phyloP scores from a whole-genome alignment of 1,140 invertebrate genomes.

The Chrysopa pallens region DNA sequence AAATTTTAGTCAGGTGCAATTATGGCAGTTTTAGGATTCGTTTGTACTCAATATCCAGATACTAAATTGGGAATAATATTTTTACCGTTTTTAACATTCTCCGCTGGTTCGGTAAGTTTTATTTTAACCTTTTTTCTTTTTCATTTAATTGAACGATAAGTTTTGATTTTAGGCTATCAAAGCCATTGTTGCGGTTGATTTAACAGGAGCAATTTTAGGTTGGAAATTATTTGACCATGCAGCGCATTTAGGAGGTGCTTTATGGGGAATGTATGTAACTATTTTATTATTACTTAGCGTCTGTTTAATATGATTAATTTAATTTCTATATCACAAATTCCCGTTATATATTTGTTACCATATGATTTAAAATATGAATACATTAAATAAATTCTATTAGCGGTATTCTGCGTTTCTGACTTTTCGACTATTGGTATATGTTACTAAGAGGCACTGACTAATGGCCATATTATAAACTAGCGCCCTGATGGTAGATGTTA shows the following conservation, averaged over 20 bases:
- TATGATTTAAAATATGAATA: constrained; percentile 2
- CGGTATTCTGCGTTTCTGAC: too few species aligned
- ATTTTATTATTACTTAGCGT: constrained; percentile 8
- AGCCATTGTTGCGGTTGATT: constrained; percentile 65
- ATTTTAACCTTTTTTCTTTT: constrained; percentile 5
- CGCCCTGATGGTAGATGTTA: too few species aligned
- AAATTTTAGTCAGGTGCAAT: constrained; percentile 78
- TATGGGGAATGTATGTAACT: constrained; percentile 72
- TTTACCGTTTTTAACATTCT: constrained; percentile 72
- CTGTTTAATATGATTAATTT: constrained; percentile 5
- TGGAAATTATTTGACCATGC: constrained; percentile 94
- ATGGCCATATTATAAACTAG: too few species aligned
- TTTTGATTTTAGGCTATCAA: constrained; percentile 57
- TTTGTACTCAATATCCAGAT: constrained; percentile 74
- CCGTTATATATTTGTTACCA: constrained; percentile 4
- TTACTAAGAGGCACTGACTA: too few species aligned
- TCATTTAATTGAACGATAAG: constrained; percentile 5
- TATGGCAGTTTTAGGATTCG: constrained; percentile 71
- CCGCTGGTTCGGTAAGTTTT: constrained; percentile 55
- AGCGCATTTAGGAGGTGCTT: constrained; percentile 86
- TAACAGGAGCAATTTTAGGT: constrained; percentile 60
- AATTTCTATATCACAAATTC: too few species aligned
- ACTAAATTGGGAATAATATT: constrained; percentile 76
- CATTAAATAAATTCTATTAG: constrained; percentile 6
- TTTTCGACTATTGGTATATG: too few species aligned